Conservation (phyloP, 2,888 invertebrate species). For the Drosophila helvetica region DNA sequence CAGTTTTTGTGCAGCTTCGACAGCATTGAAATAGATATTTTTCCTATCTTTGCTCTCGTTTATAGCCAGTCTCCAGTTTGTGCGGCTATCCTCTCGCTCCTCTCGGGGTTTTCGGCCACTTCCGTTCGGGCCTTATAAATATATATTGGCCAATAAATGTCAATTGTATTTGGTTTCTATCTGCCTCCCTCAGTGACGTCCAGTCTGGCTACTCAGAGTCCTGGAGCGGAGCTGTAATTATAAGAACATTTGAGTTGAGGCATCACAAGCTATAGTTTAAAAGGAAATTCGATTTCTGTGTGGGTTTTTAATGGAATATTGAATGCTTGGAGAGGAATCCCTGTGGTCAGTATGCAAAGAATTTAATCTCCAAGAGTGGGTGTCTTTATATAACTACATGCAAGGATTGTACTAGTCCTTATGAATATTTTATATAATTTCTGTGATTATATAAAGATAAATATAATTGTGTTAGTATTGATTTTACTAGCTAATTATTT, state of each 20-base stretch:
- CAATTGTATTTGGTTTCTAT: conserved; percentile 65
- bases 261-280: conserved; percentile 1
- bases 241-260: conserved; percentile 12
- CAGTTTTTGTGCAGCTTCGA: conserved; percentile 5
- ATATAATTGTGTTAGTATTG: not conserved
- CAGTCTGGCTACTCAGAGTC: conserved; percentile 5
- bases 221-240: conserved; percentile 31
- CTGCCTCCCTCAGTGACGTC: conserved; percentile 2
- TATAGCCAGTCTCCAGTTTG: conserved; percentile 1
- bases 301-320: conserved; percentile 4
- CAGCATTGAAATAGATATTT: conserved; percentile 49
- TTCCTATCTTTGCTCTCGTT: conserved; percentile 26
- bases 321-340: not conserved
- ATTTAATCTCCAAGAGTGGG: too few species aligned
- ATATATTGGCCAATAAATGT: conserved; percentile 80
- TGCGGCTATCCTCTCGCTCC: conserved; percentile 1
- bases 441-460: not conserved
- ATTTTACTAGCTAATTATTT: not conserved
- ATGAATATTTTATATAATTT: too few species aligned
- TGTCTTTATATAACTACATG: too few species aligned
- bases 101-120: conserved; percentile 38
- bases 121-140: conserved; percentile 69
- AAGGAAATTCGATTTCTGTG: not conserved
- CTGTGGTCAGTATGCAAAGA: too few species aligned
- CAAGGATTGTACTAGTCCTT: not conserved